Evolutionary conservation across 2,113 vertebrate species (phyloP), one percentile per base, ranked within the genome.

Genomic region (Pampusana beccarii): DNA sequence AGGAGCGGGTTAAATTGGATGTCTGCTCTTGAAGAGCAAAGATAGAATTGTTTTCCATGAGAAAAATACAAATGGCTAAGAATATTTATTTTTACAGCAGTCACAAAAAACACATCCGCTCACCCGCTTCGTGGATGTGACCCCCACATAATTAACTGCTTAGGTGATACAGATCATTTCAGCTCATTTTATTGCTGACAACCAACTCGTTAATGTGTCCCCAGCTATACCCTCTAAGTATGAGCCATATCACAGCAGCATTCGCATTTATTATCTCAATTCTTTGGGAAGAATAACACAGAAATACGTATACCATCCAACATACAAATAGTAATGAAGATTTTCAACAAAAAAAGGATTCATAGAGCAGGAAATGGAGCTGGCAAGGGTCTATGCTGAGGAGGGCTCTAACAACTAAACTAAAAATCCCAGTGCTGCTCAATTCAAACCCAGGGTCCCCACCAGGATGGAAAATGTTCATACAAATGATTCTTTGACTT

Each of bases 31-130:
- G 0, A 42, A 56, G 33, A 67, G 7, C 34, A 64, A 48, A 87
- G 50, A 64, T 3, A 57, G 20, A 70, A 65, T 24, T 40, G 8
- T 16, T 48, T 75, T 64, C 48, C 0, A 0, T 15, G 26, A 75
- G 46, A 79, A 83, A 86, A 75, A 61, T 13, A 48, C 13, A 71
- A 66, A 21, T 31, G 51, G 79, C 25, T 79, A 36, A 21, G 2
- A 65, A 2, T 17, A 23, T 53, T 19, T 28, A 4, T 34, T 64
- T 36, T 15, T 1, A 14, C 17, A 42, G 13, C 7, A 60, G 33
- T 13, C 25, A 21, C 7, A 51, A 42, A 46, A 26, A 67, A 90
- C 46, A 48, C 20, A 69, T 28, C 40, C 57, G 54, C 19, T 92
- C 64, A 29, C 25, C 64, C 29, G 18, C 34, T 60, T 3, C 4